Base-by-base conservation (phyloP, 2,113 vertebrate genomes). In the Oreochromis niloticus region DNA sequence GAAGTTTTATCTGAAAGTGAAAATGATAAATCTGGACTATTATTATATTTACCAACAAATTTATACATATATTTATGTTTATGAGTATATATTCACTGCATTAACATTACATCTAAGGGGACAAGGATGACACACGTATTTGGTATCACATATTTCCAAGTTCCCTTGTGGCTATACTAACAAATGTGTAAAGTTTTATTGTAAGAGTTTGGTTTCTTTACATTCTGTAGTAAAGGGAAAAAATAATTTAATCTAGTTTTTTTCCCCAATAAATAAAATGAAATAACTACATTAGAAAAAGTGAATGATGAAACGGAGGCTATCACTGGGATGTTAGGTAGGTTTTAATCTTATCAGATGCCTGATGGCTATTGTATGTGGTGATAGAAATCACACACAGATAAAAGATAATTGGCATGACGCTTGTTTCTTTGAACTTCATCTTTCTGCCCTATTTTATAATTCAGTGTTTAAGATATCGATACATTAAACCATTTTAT, bases 341-440 rank as follows among this genome's bases (percentile, higher is more conserved):
- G 61, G 30, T 84, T 87, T 82, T 81, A 81, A 89, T 91, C 34
- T 88, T 82, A 82, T 88, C 85, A 50, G 59, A 80, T 80, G 80
- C 87, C 88, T 87, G 22, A 61, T 87, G 73, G 71, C 57, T 48
- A 46, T 68, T 75, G 16, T 54, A n/a, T 50, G 63, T 80, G 27
- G 46, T 63, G 82, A 85, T 82, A 81, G 22, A 87, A 79, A 89
- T 89, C 36, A 46, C 68, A 71, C 19, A 54, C 13, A 84, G 89
- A 94, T 94, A 89, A 86, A 57, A 50, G 48, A 57, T 89, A 87
- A 93, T 84, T 84, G 46, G 83, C 14, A 34, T 91, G 81, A 84
- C 50, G 30, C 66, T 24, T 81, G 30, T 68, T 89, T 88, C 80
- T 93, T 92, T 91, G 83, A 94, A 91, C 85, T 85, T 80, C 3